Conservation (phyloP, 2,888 invertebrate genomes). For the Labia minor region DNA sequence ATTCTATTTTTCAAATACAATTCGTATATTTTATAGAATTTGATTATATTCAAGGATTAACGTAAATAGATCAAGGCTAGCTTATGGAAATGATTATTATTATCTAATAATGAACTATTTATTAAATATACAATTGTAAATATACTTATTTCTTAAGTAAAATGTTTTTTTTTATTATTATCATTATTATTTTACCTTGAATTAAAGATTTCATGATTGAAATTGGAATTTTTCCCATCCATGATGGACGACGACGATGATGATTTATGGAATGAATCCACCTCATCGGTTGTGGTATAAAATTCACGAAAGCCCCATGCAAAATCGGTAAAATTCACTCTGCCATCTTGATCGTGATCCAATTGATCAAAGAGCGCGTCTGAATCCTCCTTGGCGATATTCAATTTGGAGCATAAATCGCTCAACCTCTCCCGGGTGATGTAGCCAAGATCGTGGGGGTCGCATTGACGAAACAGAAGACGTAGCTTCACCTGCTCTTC, state of each 20-base stretch:
- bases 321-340: conserved; percentile 42
- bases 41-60: too few species aligned
- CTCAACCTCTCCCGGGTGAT: conserved; percentile 40
- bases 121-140: too few species aligned
- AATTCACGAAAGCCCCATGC: conserved; percentile 39
- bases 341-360: conserved; percentile 43
- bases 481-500: conserved; percentile 28
- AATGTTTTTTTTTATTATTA: too few species aligned
- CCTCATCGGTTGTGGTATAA: conserved; percentile 31
- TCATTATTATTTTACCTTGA: neutral
- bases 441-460: conserved; percentile 36
- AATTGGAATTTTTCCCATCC: neutral
- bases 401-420: conserved; percentile 39
- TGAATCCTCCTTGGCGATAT: conserved; percentile 35
- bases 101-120: too few species aligned
- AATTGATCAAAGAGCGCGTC: conserved; percentile 40
- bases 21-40: too few species aligned
- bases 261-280: conserved; percentile 33
- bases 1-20: too few species aligned
- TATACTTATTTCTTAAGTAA: too few species aligned
- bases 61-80: too few species aligned
- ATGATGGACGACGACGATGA: conserved; percentile 30
- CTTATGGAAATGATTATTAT: too few species aligned
- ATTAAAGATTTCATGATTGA: neutral
- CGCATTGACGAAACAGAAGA: conserved; percentile 39